Evolutionary conservation across 2,888 invertebrate genomes (phyloP).

Genomic region (Eristalis intricaria): DNA sequence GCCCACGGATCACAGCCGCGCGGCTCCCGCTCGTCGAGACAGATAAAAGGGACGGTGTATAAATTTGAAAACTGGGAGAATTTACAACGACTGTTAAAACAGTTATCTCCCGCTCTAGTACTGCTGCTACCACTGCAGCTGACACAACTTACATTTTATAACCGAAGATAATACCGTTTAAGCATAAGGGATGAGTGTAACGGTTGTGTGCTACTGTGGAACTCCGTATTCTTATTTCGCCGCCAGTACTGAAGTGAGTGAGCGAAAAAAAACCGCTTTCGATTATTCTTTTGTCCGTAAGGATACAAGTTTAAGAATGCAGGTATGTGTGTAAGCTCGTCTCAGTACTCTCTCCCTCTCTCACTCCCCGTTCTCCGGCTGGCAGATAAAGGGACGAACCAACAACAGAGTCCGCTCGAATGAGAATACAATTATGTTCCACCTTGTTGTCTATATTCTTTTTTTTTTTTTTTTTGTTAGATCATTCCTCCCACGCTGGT

Average conservation of each 20-base stretch:
- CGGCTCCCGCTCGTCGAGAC: background rate
- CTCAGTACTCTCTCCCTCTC: background rate
- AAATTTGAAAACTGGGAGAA: constrained; percentile 63
- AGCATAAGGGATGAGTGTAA: constrained; percentile 69
- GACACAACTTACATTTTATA: constrained; percentile 72
- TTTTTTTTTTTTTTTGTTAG: background rate
- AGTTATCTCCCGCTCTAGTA: constrained; percentile 58
- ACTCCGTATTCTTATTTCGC: constrained; percentile 48
- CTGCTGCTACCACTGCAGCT: constrained; percentile 42
- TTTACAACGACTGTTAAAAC: constrained; percentile 69
- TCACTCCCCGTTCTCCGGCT: constrained; percentile 16
- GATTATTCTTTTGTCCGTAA: constrained; percentile 61
- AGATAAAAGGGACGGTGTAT: constrained; percentile 63
- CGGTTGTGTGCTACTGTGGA: constrained; percentile 33
- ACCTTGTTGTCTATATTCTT: constrained; percentile 35
- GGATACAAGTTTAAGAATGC: constrained; percentile 57
- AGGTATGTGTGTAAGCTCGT: constrained; percentile 27
- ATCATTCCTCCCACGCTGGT: background rate
- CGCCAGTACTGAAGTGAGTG: constrained; percentile 4
- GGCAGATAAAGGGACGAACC: constrained; percentile 1
- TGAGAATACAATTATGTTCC: constrained; percentile 51
- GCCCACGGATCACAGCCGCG: background rate
- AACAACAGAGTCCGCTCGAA: constrained; percentile 11
- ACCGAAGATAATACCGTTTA: constrained; percentile 71
- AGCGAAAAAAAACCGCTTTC: constrained; percentile 34